Evolutionary conservation across 2,888 invertebrate genomes (phyloP).

Genomic region (Lasioglossum morio): DNA sequence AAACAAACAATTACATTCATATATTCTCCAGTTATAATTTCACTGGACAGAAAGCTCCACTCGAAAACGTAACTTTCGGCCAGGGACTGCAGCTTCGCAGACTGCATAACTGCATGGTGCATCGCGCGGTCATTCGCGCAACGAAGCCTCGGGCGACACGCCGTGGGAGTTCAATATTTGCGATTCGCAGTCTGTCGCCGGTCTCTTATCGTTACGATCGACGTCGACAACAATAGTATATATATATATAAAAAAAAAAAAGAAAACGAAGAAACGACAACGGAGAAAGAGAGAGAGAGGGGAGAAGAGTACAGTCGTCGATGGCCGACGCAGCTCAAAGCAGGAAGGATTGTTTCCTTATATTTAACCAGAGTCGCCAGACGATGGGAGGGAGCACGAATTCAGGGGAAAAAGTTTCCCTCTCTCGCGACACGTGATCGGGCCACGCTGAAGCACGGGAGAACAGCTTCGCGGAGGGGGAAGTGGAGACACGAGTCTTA

Average conservation of each 20-base stretch:
- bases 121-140: conserved; percentile 10
- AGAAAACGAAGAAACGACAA: not conserved
- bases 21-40: not conserved
- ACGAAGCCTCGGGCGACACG: conserved; percentile 26
- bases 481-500: too few relatives aligned
- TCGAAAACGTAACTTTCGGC: not conserved
- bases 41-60: not conserved
- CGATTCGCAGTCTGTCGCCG: conserved; percentile 16
- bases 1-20: not conserved
- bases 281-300: not conserved
- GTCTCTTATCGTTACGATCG: not conserved
- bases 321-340: conserved; percentile 18
- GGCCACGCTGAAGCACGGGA: too few relatives aligned
- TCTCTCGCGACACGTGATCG: too few relatives aligned
- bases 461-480: too few relatives aligned
- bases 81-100: not conserved
- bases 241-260: too few relatives aligned
- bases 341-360: conserved; percentile 48
- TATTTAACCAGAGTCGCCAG: conserved; percentile 16
- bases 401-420: too few relatives aligned
- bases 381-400: too few relatives aligned
- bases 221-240: not conserved
- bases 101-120: not conserved
- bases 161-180: conserved; percentile 16
- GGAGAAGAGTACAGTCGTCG: conserved; percentile 32